Base-by-base conservation (phyloP, 2,888 invertebrate species). In the Leptopilina myrica region DNA sequence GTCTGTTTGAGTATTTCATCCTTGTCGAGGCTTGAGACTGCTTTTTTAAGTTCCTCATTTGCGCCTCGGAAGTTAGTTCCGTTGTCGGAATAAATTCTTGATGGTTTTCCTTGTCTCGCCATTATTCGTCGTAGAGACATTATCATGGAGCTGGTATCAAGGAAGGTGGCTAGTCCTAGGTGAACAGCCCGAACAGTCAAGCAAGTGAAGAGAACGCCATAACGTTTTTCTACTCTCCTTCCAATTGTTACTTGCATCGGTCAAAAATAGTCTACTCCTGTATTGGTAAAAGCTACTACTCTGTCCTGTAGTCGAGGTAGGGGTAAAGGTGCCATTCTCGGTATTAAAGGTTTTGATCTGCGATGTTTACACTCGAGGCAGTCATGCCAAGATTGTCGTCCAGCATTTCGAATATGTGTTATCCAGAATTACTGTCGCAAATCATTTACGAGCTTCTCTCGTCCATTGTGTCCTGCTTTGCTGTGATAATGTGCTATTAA, bases 251-350 rank as follows among this genome's bases (percentile, higher is more conserved):
- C 81, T 8, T 43, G 59, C 49, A 83, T 79, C 5, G 83, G 85
- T 1, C 84, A 82, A 65, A 84, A 84, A 40, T 79, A 81, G 53
- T 85, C 83, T 2, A 84, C 43, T 1, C 84, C 83, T 7, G 78
- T 76, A 26, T 78, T n/a, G 0, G 78, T 80, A n/a, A 84, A 83
- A 1, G 79, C 81, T 1, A 78, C 40, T 0, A 76, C 64, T 20
- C 78, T 62, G 9, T 80, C 78, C 1, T 78, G 77, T 12, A 81
- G 56, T 49, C 84, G 20, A 9, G 49, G 65, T n/a, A 5, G 20
- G 0, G 82, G 82, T 0, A 81, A 76, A 14, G 81, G 40, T 20
- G 77, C 81, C 80, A 82, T 82, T 5, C 49, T 26, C 2, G 64
- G 64, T 1, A 64, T 7, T 3, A 1, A 6, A 0, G 40, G 40